Evolutionary conservation across 1,140 invertebrate genomes (phyloP).

Genomic region (Penaeus chinensis): DNA sequence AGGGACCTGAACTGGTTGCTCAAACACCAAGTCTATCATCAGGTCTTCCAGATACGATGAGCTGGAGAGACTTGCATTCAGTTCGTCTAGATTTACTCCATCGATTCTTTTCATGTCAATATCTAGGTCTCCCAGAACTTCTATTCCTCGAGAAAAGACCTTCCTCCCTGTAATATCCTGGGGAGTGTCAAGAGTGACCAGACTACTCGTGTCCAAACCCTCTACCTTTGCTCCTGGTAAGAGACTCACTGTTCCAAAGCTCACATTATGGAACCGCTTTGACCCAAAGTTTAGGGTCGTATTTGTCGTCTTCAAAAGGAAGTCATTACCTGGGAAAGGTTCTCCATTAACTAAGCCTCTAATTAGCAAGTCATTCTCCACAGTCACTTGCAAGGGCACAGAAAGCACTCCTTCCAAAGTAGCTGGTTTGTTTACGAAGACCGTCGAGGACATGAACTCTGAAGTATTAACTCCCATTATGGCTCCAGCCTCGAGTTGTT

Average conservation of each 20-base stretch:
- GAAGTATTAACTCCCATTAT: conserved; percentile 44
- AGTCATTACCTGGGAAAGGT: conserved; percentile 24
- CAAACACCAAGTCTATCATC: conserved; percentile 37
- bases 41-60: not conserved
- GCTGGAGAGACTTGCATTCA: conserved; percentile 7
- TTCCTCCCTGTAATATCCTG: conserved; percentile 36
- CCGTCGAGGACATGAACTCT: conserved; percentile 38
- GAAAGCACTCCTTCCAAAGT: not conserved
- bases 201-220: not conserved
- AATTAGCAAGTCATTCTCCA: conserved; percentile 14
- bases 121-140: conserved; percentile 30
- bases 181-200: conserved; percentile 40
- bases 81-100: conserved; percentile 34
- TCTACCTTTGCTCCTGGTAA: conserved; percentile 6
- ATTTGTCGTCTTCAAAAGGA: conserved; percentile 3
- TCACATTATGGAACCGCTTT: conserved; percentile 14
- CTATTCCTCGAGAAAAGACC: conserved; percentile 17
- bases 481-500: not conserved
- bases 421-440: conserved; percentile 28
- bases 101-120: conserved; percentile 31
- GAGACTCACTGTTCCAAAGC: not conserved
- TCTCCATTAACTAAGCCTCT: conserved; percentile 28
- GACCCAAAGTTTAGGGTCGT: conserved; percentile 20
- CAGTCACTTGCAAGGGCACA: conserved; percentile 1
- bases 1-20: conserved; percentile 5